Evolutionary conservation across 2,113 vertebrate species (phyloP).

Genomic region (Nibea coibor): DNA sequence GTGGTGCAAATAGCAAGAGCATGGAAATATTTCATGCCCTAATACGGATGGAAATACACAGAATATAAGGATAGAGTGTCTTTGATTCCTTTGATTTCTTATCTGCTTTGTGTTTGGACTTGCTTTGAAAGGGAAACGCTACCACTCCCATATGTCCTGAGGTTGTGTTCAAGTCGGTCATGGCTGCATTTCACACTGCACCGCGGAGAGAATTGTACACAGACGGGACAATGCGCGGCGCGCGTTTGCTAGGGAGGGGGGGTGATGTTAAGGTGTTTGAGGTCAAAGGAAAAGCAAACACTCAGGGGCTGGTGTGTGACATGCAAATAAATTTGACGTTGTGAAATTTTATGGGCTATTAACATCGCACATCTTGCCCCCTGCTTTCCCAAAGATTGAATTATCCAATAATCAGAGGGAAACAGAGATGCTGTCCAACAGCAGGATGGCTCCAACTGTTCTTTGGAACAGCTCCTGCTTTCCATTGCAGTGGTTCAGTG

Average conservation of each 20-base stretch:
- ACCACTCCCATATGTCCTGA: constrained; percentile 55
- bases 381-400: constrained; percentile 72
- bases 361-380: constrained; percentile 66
- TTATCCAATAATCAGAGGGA: constrained; percentile 76
- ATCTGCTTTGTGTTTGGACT: constrained; percentile 54
- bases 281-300: constrained; percentile 47
- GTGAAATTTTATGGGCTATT: constrained; percentile 78
- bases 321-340: constrained; percentile 67
- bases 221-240: constrained; percentile 38
- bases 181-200: constrained; percentile 50
- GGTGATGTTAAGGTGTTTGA: constrained; percentile 48
- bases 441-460: constrained; percentile 76
- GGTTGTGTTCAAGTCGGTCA: constrained; percentile 30
- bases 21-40: constrained; percentile 58
- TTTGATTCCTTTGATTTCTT: constrained; percentile 56
- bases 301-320: constrained; percentile 57
- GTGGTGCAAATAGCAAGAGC: constrained; percentile 45
- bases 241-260: not conserved
- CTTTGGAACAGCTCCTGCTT: constrained; percentile 78
- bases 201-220: constrained; percentile 42
- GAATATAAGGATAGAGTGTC: constrained; percentile 37
- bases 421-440: constrained; percentile 73
- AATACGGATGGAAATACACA: constrained; percentile 42
- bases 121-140: constrained; percentile 55
- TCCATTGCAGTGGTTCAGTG: constrained; percentile 78